Evolutionary conservation across 1,140 invertebrate genomes (phyloP), one percentile per base, ranked within the genome.

Genomic region (Wiebesia pumilae): DNA sequence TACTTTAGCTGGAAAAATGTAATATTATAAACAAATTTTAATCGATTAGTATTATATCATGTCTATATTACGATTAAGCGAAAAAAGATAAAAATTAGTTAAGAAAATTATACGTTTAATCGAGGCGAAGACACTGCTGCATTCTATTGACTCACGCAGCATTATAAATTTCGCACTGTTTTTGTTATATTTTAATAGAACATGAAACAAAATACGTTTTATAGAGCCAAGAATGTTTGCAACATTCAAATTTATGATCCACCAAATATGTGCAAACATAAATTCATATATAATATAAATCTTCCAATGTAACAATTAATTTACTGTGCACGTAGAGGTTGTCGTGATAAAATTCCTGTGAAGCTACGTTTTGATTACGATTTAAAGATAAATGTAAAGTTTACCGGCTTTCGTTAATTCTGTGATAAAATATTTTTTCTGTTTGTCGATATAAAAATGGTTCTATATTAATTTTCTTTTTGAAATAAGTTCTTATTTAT

Each of bases 11-110:
- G 58, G 58, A 33, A 67, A 77, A 80, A 71, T 87, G 73, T 86
- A 86, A 82, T 82, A 83, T 86, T 80, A 87, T 79, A 83, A 79
- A 84, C 4, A 85, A 83, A 83, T 86, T 86, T 83, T 80, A 83
- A 87, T 87, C 77, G 47, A 71, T 16, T 87, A 83, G 67, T 87
- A 87, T 83, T 83, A 83, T 79, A 83, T 67, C 35, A 71, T 40
- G 71, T 86, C 67, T 86, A 86, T 75, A 12, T 38, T 86, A 78
- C 40, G 35, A 79, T 81, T 82, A 69, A 86, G 73, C 24, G 19
- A 86, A 77, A 78, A 67, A 35, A 24, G 47, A 51, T 54, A 43
- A 84, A 65, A 43, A 47, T 4, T 24, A 69, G 16, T 38, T 80
- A 24, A 43, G 58, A 35, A 73, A 58, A 54, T 81, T 54, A 58